Conservation (phyloP, 2,113 vertebrate species). For the Zapus hudsonius region DNA sequence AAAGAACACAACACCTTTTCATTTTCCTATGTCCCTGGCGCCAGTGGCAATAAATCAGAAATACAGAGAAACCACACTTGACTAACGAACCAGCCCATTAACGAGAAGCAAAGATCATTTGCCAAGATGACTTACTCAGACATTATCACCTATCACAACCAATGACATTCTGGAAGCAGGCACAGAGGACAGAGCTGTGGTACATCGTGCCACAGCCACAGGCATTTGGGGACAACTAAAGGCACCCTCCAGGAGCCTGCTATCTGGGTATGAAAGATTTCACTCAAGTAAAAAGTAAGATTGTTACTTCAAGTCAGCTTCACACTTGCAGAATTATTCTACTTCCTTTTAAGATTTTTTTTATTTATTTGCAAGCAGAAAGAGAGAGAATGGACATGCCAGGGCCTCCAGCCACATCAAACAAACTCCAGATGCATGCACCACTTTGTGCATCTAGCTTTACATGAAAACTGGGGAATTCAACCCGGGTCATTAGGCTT, state of each 20-base stretch:
- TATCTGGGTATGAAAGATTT: background rate
- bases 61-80: slow-evolving; percentile 62
- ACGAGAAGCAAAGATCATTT: slow-evolving; percentile 67
- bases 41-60: slow-evolving; percentile 63
- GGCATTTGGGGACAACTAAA: background rate
- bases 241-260: background rate
- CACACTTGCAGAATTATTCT: slow-evolving; percentile 29
- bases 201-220: background rate
- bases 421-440: too few species aligned
- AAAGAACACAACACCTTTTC: slow-evolving; percentile 71
- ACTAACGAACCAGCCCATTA: slow-evolving; percentile 65
- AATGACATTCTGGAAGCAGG: background rate
- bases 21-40: slow-evolving; percentile 68
- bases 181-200: background rate
- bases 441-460: too few species aligned
- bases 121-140: slow-evolving; percentile 65
- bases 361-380: too few species aligned
- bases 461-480: too few species aligned
- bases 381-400: too few species aligned
- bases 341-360: too few species aligned
- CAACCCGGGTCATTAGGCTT: too few species aligned
- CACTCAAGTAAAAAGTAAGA: too few species aligned
- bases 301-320: background rate
- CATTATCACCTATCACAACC: slow-evolving; percentile 29
- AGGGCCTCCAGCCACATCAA: too few species aligned